Evolutionary conservation across 2,113 vertebrate genomes (phyloP).

Genomic region (Petaurus breviceps): DNA sequence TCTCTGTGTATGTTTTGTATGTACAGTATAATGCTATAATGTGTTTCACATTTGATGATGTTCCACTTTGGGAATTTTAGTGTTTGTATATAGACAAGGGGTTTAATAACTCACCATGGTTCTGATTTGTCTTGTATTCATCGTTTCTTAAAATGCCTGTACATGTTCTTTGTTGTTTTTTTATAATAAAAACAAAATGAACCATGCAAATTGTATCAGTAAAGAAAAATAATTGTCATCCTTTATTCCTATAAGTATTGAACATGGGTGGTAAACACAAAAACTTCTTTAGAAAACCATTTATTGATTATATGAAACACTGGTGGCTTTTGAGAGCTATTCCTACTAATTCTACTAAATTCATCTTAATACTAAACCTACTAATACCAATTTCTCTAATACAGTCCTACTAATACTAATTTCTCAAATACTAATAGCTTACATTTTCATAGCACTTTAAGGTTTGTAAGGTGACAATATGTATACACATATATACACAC

Average conservation of each 20-base stretch:
- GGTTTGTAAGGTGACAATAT: not conserved
- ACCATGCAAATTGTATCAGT: slow-evolving; percentile 21
- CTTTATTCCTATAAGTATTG: not conserved
- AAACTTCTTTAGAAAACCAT: not conserved
- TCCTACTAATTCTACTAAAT: not conserved
- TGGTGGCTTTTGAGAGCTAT: fast-evolving
- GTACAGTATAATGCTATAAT: slow-evolving; percentile 76
- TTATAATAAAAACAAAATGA: slow-evolving; percentile 82
- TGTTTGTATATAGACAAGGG: slow-evolving; percentile 82
- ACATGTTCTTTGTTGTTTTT: slow-evolving; percentile 70
- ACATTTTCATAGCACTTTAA: not conserved
- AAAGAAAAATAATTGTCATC: not conserved
- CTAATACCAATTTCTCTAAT: not conserved
- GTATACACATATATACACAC: too few species aligned
- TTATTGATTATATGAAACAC: fast-evolving
- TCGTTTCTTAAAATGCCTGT: slow-evolving; percentile 81
- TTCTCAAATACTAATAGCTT: not conserved
- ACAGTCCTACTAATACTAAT: not conserved
- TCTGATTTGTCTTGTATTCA: slow-evolving; percentile 71
- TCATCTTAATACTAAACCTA: too few species aligned
- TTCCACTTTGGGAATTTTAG: slow-evolving; percentile 86
- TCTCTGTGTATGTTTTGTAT: slow-evolving; percentile 75
- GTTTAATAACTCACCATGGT: slow-evolving; percentile 72
- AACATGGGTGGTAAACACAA: not conserved
- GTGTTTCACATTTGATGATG: slow-evolving; percentile 85